These are phyloP conservation scores for Oceanodroma leucorhoa DNA, from an alignment of 2,797 vertebrate genomes.

Conservation along the genomic window DNA sequence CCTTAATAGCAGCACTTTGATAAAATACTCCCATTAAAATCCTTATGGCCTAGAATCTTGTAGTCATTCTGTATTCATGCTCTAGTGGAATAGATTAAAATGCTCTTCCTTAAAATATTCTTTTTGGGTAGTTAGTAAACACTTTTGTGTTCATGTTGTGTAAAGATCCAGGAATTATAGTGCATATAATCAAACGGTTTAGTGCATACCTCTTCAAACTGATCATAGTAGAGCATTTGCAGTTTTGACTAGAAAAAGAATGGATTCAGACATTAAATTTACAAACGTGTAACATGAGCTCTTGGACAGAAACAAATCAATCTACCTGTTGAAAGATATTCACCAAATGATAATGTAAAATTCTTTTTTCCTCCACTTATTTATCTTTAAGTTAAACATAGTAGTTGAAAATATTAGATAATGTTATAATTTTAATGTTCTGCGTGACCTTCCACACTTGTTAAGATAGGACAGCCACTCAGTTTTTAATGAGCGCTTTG, in stretches of 20 bases:
- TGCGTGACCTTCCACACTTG: not conserved
- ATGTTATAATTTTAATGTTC: not conserved
- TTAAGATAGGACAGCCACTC: not conserved
- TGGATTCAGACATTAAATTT: not conserved
- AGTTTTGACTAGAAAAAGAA: not conserved
- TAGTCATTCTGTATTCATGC: not conserved
- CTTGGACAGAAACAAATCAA: not conserved
- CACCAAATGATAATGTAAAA: not conserved
- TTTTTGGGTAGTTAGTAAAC: not conserved
- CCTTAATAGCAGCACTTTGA: not conserved
- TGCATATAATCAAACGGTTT: not conserved
- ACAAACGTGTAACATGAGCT: not conserved
- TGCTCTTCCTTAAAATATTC: not conserved
- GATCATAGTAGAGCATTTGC: not conserved
- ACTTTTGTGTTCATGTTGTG: not conserved
- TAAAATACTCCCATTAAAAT: not conserved
- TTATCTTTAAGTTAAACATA: not conserved
- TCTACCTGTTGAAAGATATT: not conserved
- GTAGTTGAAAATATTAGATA: not conserved
- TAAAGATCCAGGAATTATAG: not conserved
- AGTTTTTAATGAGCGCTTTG: not conserved
- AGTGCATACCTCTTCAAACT: not conserved
- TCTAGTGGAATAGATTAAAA: not conserved
- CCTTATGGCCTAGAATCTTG: not conserved
- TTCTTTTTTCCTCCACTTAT: not conserved